Conservation (phyloP, 1,140 invertebrate genomes). For the Caenorhabditis brenneri region DNA sequence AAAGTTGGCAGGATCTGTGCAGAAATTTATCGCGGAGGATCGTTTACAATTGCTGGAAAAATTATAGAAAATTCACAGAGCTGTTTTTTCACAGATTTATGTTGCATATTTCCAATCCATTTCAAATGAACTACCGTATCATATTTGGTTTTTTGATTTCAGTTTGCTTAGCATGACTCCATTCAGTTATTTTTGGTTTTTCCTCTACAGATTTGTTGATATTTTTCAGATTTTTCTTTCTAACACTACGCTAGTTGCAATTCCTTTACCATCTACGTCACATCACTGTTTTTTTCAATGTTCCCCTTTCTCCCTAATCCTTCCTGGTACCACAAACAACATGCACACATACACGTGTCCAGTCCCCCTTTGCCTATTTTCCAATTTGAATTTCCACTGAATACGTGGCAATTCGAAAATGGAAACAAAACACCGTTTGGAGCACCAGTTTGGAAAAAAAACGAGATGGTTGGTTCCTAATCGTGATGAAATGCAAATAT, state of each 20-base stretch:
- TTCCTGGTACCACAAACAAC: not conserved
- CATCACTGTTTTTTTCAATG: not conserved
- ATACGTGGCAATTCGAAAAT: not conserved
- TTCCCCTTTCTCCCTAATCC: not conserved
- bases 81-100: no score
- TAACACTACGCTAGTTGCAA: not conserved
- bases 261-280: not conserved
- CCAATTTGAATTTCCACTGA: not conserved
- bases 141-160: no score
- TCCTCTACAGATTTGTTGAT: no score
- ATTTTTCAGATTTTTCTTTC: not conserved
- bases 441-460: not conserved
- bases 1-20: no score
- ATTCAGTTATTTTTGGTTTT: no score
- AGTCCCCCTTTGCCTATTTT: not conserved
- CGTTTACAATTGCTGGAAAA: no score
- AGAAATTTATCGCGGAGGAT: no score
- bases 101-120: no score
- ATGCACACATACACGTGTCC: not conserved
- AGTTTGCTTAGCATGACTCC: no score
- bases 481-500: constrained; percentile 24
- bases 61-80: no score
- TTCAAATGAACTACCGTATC: no score
- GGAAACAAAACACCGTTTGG: not conserved
- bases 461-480: no score